Percentiles rank a stretch among this genome's conserved stretches.
phyloP scores from a whole-genome alignment of 2,888 invertebrate species.

The Busseola fusca region DNA sequence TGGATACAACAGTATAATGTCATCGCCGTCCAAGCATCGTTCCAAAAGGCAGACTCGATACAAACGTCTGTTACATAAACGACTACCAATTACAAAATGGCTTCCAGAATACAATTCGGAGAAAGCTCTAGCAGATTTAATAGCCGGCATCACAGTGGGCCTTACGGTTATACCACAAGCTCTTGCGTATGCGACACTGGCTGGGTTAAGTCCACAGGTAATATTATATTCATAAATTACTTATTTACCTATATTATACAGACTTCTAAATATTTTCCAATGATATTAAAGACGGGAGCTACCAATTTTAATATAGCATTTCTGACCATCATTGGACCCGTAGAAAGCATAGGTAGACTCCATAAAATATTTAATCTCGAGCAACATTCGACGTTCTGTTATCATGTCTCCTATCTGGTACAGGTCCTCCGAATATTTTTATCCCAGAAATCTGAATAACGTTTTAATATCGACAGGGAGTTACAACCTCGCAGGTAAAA shows the following conservation, averaged over 20 bases:
- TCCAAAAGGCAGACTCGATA: constrained; percentile 80
- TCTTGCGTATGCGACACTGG: constrained; percentile 96
- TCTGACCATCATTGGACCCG: constrained; percentile 12
- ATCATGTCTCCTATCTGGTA: constrained; percentile 29
- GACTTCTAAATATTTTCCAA: constrained; percentile 5
- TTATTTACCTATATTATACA: neutral
- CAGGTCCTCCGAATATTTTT: constrained; percentile 31
- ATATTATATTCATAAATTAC: constrained; percentile 20
- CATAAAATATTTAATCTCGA: constrained; percentile 38
- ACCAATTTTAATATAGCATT: constrained; percentile 32
- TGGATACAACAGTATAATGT: constrained; percentile 69
- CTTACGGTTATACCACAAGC: constrained; percentile 98
- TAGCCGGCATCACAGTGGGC: constrained; percentile 97
- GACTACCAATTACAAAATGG: constrained; percentile 92
- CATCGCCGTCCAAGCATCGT: constrained; percentile 84
- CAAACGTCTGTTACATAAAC: constrained; percentile 81
- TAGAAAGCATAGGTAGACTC: constrained; percentile 14
- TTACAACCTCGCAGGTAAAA: constrained; percentile 20
- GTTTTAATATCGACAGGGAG: constrained; percentile 47
- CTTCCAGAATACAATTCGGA: constrained; percentile 92
- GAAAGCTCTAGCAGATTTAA: constrained; percentile 94
- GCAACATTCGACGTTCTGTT: constrained; percentile 33
- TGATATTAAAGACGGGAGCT: neutral
- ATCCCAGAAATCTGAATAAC: constrained; percentile 43
- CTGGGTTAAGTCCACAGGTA: constrained; percentile 95